Evolutionary conservation across 2,113 vertebrate genomes (phyloP).

Genomic region (Tiliqua scincoides): DNA sequence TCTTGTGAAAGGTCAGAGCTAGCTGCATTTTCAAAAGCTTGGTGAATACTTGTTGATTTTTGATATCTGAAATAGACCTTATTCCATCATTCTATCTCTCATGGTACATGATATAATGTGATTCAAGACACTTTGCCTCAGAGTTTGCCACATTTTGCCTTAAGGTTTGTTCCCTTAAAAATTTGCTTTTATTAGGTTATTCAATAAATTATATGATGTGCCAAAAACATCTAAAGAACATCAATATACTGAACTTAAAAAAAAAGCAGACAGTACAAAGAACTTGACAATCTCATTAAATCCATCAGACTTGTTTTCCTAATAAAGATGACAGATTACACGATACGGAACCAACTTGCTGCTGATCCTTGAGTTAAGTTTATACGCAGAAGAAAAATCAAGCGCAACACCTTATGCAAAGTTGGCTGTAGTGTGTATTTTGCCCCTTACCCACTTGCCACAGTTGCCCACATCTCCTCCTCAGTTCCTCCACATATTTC

Average conservation of each 20-base stretch:
- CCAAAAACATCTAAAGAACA: conserved; percentile 31
- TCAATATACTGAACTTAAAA: conserved; percentile 38
- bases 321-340: conserved; percentile 10
- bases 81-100: neutral
- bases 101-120: neutral
- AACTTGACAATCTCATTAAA: conserved; percentile 20
- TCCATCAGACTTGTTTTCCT: conserved; percentile 30
- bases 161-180: neutral
- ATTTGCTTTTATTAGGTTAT: neutral
- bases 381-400: neutral
- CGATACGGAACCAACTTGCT: conserved; percentile 15
- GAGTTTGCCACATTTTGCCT: neutral
- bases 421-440: neutral
- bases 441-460: neutral
- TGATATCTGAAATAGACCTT: neutral
- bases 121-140: conserved; percentile 3
- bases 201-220: conserved; percentile 37
- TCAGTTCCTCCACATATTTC: neutral
- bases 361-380: neutral
- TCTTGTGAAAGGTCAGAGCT: accelerated
- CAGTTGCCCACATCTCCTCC: too few species aligned
- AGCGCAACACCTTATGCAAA: neutral
- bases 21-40: conserved; percentile 5
- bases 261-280: conserved; percentile 26
- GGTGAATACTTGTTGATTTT: conserved; percentile 7